Percentiles rank a stretch among this genome's conserved stretches.
phyloP scores from a whole-genome alignment of 2,113 vertebrate species.

The Syngnathoides biaculeatus region DNA sequence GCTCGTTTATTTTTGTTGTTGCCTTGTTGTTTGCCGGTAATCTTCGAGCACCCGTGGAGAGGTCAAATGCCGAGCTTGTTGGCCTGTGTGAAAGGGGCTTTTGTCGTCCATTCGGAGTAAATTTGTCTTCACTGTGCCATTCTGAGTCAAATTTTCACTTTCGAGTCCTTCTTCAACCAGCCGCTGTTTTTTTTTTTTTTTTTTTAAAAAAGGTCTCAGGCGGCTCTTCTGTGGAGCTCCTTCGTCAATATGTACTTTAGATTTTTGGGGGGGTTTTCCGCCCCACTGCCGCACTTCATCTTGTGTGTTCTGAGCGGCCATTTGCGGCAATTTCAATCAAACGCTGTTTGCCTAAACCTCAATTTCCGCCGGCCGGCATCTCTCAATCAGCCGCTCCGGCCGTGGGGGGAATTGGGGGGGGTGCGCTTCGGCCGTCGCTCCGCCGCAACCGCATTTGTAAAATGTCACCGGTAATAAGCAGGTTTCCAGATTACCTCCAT shows the following conservation, averaged over 20 bases:
- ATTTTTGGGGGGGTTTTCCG: no score
- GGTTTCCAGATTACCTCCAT: background rate
- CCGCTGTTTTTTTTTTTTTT: no score
- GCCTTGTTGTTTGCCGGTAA: no score
- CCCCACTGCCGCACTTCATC: background rate
- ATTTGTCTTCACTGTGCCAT: background rate
- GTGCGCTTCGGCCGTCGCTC: background rate
- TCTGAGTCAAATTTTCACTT: background rate
- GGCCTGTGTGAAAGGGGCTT: no score
- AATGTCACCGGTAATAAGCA: background rate
- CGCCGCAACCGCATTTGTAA: background rate
- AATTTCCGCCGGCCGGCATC: background rate
- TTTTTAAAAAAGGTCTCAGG: background rate
- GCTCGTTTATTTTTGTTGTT: no score
- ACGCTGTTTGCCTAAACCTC: slow-evolving; percentile 1
- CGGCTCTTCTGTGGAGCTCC: background rate
- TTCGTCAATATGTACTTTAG: background rate
- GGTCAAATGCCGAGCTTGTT: no score
- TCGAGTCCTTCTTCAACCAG: background rate
- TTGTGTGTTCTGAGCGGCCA: background rate
- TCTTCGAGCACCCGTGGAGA: no score
- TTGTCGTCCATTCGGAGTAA: background rate
- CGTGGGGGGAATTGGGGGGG: no score
- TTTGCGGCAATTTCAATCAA: background rate
- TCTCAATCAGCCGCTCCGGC: background rate